Evolutionary conservation across 2,113 vertebrate species (phyloP).

Genomic region (Labeo rohita): DNA sequence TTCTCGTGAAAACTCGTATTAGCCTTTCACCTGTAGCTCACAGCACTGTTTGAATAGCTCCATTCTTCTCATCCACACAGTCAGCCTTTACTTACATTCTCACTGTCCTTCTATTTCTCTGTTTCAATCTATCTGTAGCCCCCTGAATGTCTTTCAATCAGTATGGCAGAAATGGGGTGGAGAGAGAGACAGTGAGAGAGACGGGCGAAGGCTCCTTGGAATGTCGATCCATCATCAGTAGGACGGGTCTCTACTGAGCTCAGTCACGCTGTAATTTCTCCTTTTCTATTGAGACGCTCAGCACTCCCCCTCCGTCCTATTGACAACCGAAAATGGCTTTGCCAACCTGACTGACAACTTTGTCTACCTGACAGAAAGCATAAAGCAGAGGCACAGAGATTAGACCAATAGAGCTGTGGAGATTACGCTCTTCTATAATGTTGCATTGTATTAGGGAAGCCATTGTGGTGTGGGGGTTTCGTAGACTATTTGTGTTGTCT

Average conservation of each 20-base stretch:
- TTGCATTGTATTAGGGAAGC: constrained; percentile 40
- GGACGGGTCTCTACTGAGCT: constrained; percentile 68
- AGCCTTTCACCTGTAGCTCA: constrained; percentile 43
- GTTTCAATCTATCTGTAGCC: constrained; percentile 43
- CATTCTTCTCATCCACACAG: constrained; percentile 43
- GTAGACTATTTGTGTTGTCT: constrained; percentile 40
- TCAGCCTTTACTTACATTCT: constrained; percentile 44
- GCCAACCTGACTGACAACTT: constrained; percentile 81
- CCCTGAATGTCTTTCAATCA: constrained; percentile 46
- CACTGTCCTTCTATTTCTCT: constrained; percentile 28
- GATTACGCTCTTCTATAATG: constrained; percentile 52
- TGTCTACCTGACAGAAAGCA: constrained; percentile 77
- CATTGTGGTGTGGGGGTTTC: constrained; percentile 49
- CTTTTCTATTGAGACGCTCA: constrained; percentile 74
- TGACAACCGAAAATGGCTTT: constrained; percentile 80
- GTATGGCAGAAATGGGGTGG: constrained; percentile 34
- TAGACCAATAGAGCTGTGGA: constrained; percentile 53
- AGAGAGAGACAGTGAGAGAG: constrained; percentile 14
- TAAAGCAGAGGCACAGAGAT: constrained; percentile 51
- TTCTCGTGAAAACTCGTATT: constrained; percentile 31
- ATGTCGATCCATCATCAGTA: constrained; percentile 73
- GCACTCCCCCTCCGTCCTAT: constrained; percentile 73
- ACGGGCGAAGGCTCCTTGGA: constrained; percentile 18
- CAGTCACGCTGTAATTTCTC: constrained; percentile 79
- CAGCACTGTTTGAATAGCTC: constrained; percentile 40